Evolutionary conservation across 2,113 vertebrate species (phyloP), one percentile per base, ranked within the genome.

Genomic region (Desmodus rotundus): DNA sequence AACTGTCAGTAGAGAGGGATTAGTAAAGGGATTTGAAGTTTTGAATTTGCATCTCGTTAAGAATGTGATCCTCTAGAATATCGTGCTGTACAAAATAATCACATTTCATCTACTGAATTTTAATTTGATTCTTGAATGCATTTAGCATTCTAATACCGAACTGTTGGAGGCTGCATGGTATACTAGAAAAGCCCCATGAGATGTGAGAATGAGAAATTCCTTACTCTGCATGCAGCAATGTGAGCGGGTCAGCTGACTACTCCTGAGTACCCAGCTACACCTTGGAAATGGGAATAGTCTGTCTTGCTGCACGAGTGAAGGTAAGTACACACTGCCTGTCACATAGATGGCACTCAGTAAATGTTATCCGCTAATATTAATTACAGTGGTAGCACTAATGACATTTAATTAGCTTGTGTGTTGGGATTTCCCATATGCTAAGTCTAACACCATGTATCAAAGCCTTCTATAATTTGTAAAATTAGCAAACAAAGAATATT

Each of bases 41-140:
- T 96, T 90, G 15, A 93, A 96, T 85, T 50, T 96, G 41, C 82
- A 96, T 90, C 95, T 97, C 68, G 77, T 93, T 93, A 97, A 95
- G 78, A 83, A 96, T 85, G 82, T 95, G 95, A 97, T 94, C 78
- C 77, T 88, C 80, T 70, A 96, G 88, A 97, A 93, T 93, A 97
- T 92, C 9, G 11, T 90, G 90, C 72, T 88, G 74, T 73, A 95
- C 87, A 90, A 96, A 94, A 95, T 87, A 95, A 96, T 41, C 41
- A 63, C 52, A 58, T 91, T 96, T 82, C 73, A 63, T 88, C 67
- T 94, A 45, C 82, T 86, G 95, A 96, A 93, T 84, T 87, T 72
- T 45, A 95, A 93, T 95, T 73, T 43, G 74, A 84, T 80, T 89
- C 65, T 31, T 93, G 94, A 92, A 93, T 80, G 80, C 70, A 91